Base-by-base conservation (phyloP, 1,140 invertebrate genomes). In the Harpegnathos saltator region DNA sequence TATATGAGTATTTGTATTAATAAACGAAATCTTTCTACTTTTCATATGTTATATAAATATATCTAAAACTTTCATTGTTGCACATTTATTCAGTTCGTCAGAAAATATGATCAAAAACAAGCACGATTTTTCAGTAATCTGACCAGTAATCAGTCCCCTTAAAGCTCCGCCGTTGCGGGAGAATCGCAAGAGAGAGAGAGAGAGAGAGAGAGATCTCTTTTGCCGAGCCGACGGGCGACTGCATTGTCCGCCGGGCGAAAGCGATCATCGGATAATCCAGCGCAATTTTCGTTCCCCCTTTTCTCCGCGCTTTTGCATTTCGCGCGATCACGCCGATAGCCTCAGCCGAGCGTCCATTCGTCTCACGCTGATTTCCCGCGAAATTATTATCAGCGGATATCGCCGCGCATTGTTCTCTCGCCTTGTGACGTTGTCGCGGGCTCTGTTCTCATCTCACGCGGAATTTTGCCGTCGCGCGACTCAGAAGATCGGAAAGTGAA, bases 401-500 rank as follows among this genome's bases (percentile, higher is more conserved):
- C 29, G 24, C 11, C 17, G 74, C 19, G 26, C 65, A 71, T 80
- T 52, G 65, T 71, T 80, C 69, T 19, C 58, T 33, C 26, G 62
- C 38, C 63, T 44, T 44, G 59, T 58, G 52, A 80, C 33, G 58
- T 71, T 48, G 19, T 48, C 29, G 1, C 52, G 14, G 26, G 3
- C 65, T 52, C 15, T 26, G 26, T 66, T 54, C 19, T 33, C 3
- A 33, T 71, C 38, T 71, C 38, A 22, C n/a, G 1, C 29, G 69
- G 22, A 71, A 44, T 38, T 58, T 69, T 33, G 3, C 26, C n/a
- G n/a, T n/a, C n/a, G n/a, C n/a, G 26, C 24, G 29, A 19, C 15
- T 5, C 33, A 29, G 52, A 68, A 19, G 75, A 80, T 80, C 22
- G 24, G 22, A 80, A 71, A 71, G 65, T 80, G 52, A 71, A 80